Conservation (phyloP, 2,113 vertebrate species). For the Syngnathus floridae region DNA sequence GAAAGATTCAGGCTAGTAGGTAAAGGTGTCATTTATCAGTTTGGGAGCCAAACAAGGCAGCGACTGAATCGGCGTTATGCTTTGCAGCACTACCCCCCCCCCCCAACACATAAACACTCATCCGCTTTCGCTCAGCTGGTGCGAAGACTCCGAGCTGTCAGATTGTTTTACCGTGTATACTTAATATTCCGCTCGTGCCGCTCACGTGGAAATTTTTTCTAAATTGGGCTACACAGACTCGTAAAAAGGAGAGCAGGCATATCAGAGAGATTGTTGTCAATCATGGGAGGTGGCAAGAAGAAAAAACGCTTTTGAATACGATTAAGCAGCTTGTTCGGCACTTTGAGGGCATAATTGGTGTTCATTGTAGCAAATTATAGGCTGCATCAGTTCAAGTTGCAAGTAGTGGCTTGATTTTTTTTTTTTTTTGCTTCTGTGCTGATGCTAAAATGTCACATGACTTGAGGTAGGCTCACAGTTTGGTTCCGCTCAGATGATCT, state of each 20-base stretch:
- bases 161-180: conserved; percentile 11
- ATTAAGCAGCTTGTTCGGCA: conserved; percentile 13
- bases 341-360: conserved; percentile 12
- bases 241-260: conserved; percentile 15
- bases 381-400: conserved; percentile 1
- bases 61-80: conserved; percentile 10
- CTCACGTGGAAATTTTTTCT: conserved; percentile 16
- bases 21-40: conserved; percentile 1
- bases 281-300: conserved; percentile 7
- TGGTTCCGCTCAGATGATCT: not conserved
- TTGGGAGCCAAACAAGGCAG: conserved; percentile 2
- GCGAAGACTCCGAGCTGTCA: not conserved
- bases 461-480: not conserved
- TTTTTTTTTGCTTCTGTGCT: not conserved
- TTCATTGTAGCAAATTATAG: conserved; percentile 1
- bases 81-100: not conserved
- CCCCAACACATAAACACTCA: not conserved
- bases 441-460: not conserved
- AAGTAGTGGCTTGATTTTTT: not conserved
- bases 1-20: conserved; percentile 13
- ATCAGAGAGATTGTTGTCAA: conserved; percentile 29
- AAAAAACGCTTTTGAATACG: conserved; percentile 4
- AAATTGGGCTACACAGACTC: conserved; percentile 26
- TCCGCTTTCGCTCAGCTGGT: not conserved
- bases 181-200: not conserved